Evolutionary conservation across 2,113 vertebrate genomes (phyloP).

Genomic region (Mesembrinibis cayennensis): DNA sequence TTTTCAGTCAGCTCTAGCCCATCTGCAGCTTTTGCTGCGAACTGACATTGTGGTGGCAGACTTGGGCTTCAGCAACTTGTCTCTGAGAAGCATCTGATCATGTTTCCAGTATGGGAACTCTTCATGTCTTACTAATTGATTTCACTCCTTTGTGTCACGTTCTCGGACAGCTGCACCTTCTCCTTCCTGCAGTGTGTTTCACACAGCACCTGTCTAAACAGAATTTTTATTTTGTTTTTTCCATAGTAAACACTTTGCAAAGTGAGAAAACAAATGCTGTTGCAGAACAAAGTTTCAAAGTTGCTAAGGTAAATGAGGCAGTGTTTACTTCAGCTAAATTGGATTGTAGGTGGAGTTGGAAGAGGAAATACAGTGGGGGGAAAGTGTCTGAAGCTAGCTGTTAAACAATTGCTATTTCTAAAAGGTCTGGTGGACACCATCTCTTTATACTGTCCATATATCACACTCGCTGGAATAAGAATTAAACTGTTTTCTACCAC

Average conservation of each 20-base stretch:
- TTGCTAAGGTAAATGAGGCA: neutral
- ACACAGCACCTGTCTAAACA: slow-evolving; percentile 17
- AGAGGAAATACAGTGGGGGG: neutral
- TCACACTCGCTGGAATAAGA: neutral
- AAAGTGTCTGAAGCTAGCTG: neutral
- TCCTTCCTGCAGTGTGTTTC: neutral
- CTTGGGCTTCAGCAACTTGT: neutral
- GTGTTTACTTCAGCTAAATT: neutral
- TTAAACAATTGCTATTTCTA: neutral
- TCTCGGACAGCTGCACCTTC: neutral
- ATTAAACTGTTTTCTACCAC: neutral
- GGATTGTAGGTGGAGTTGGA: neutral
- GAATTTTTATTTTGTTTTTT: neutral
- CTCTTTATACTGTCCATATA: neutral
- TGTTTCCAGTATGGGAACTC: neutral
- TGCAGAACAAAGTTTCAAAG: neutral
- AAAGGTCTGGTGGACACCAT: neutral
- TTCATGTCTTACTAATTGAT: neutral
- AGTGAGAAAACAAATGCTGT: neutral
- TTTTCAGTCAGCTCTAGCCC: neutral
- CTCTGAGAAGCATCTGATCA: neutral
- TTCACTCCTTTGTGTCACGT: neutral
- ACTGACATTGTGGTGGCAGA: neutral
- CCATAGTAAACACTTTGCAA: neutral
- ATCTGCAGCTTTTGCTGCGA: neutral